Base-by-base conservation (phyloP, 2,888 invertebrate genomes). In the Amblyjoppa proteus region DNA sequence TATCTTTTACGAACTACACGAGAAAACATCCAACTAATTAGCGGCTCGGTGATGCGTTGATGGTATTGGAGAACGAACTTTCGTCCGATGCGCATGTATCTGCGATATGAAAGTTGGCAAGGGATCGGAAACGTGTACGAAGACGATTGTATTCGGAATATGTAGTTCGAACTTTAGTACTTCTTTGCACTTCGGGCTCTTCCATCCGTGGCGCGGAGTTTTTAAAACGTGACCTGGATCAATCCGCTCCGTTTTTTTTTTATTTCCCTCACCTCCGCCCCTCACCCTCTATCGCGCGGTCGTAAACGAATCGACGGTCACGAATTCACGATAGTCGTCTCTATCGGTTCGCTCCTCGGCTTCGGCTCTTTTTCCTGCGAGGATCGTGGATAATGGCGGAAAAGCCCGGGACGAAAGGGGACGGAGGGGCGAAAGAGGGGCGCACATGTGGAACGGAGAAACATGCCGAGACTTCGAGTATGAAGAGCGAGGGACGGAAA, bases 191-290 rank as follows among this genome's bases (percentile, higher is more conserved):
- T 49, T 66, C 64, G 41, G 20, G 56, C 31, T 49, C 61, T 75
- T 73, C 16, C 4, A 49, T 28, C 38, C 38, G 51, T 25, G 3
- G 13, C 20, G 31, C 5, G 13, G n/a, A 69, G 53, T 82, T 70
- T 74, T 73, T 58, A 73, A 78, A 73, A 83, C 73, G 66, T 74
- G 85, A 82, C 78, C 85, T 66, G 28, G 66, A 75, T 84, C 56
- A 49, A 28, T 74, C 38, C 5, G 49, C 51, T 70, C 28, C 56
- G 38, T 49, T 16, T 56, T 77, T 82, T 66, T 77, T 38, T 61
- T 70, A 34, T 56, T 78, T 78, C 49, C 58, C 56, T 20, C 20
- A 9, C 56, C 56, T 20, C 56, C 3, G 9, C 13, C 56, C 11
- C 3, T 25, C 9, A 56, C 56, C 56, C 9, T 9, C 25, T 2